Evolutionary conservation across 1,140 invertebrate species (phyloP), one percentile per base, ranked within the genome.

Genomic region (Branchinecta lynchi): DNA sequence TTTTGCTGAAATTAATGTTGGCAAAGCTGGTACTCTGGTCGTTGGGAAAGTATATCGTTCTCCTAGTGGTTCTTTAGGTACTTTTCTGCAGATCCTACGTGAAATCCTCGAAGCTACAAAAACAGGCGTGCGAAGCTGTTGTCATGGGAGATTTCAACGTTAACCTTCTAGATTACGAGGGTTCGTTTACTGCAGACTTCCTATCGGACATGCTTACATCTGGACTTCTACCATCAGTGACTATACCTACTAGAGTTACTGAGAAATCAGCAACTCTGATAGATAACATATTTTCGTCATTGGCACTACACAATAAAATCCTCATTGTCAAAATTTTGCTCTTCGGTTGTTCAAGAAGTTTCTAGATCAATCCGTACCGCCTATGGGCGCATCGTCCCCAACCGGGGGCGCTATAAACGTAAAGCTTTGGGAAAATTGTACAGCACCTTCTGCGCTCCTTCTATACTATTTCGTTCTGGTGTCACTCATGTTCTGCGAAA

Each of bases 21-120:
- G 51, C 17, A 60, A 60, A 60, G 12, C 51, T 60, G 51, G 51
- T 60, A 60, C 51, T 20, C 6, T 20, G 51, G 6, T 60, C 51
- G 17, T 60, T 60, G 1, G 51, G 17, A 3, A 60, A 6, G 51
- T 60, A 60, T 60, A 60, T 60, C 51, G 51, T 60, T 60, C 51
- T 6, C 51, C 51, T 60, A 60, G 51, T 60, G 51, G 51, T 20
- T 60, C 51, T 60, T 60, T 60, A 6, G 51, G 1, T 2, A 60
- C 6, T 60, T 60, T 60, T 60, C 51, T 60, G 6, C 51, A 60
- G 6, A 60, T 60, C 2, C 6, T 60, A 15, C 2, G 51, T 60
- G 51, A 60, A 60, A 60, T 60, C 2, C 51, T 60, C 12, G 51
- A 60, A 60, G 51, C 51, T 60, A 60, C 51, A 60, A 20, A 60